Base-by-base conservation (phyloP, 2,113 vertebrate species). In the Choloepus hoffmanni region DNA sequence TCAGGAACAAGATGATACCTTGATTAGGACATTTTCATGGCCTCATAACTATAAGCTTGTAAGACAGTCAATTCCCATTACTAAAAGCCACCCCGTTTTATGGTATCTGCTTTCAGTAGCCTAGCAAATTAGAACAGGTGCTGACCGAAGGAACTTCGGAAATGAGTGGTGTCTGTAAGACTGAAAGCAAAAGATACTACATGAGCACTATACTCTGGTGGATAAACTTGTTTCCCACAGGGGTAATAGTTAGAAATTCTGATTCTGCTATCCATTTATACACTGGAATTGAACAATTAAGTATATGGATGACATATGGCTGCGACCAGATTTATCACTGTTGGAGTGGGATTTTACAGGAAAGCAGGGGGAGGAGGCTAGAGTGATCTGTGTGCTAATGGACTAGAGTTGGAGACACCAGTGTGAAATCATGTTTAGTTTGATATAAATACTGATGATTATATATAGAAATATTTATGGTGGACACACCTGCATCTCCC, bases 241-340 rank as follows among this genome's bases (percentile, higher is more conserved):
- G 19, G 23, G 12, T 36, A 14, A 50, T 0, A 1, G 21, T 33
- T 0, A 45, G 0, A 14, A 53, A 7, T 28, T 63, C 63, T 40
- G 67, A 82, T 11, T 2, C 74, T 1, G 0, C 48, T 11, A 0
- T 4, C 0, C 15, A 5, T 3, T 14, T n/a, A 16, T 13, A 10
- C 33, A 3, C 40, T 19, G 40, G 60, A 68, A 60, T 1, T 1
- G 13, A 68, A 43, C 26, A 43, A 18, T 13, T 9, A 48, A 26
- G 60, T 28, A 60, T 53, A 33, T 16, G 40, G 4, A 0, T 33
- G 40, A 21, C 5, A 5, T 50, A 28, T 7, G 5, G 11, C n/a
- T 15, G 36, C n/a, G 76, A 21, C 58, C 82, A 65, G 16, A 24
- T 28, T 53, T 81, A 58, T 82, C 30, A 3, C 60, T 15, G 40